phyloP scores from a whole-genome alignment of 1,140 invertebrate species.

The Nasonia longicornis region DNA sequence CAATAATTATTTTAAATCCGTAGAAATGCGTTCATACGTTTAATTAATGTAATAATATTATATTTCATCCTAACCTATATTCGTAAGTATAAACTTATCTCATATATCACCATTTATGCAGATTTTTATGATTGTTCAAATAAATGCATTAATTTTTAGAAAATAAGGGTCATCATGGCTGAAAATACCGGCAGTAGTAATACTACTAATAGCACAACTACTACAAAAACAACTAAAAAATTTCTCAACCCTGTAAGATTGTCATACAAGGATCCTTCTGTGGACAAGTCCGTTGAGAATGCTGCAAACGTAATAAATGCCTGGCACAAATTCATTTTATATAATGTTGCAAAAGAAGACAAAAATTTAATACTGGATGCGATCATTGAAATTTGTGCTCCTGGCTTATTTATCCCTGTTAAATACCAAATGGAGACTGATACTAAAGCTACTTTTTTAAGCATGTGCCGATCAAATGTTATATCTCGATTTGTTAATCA shows the following conservation, averaged over 20 bases:
- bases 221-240: slow-evolving; percentile 11
- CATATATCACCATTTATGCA: background rate
- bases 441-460: slow-evolving; percentile 58
- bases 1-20: background rate
- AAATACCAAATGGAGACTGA: slow-evolving; percentile 57
- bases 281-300: slow-evolving; percentile 53
- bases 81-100: background rate
- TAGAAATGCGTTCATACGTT: background rate
- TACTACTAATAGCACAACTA: background rate
- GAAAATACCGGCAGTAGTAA: background rate
- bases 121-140: background rate
- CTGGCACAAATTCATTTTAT: slow-evolving; percentile 67
- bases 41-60: too few species aligned
- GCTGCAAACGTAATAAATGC: slow-evolving; percentile 59
- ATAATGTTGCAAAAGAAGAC: slow-evolving; percentile 51
- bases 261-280: slow-evolving; percentile 56
- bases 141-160: slow-evolving; percentile 5
- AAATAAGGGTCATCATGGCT: background rate
- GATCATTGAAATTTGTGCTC: slow-evolving; percentile 55
- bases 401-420: slow-evolving; percentile 60
- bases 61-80: background rate
- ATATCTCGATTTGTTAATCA: slow-evolving; percentile 61
- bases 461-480: slow-evolving; percentile 54
- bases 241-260: slow-evolving; percentile 59
- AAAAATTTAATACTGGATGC: slow-evolving; percentile 54